phyloP scores from a whole-genome alignment of 1,140 invertebrate genomes.

The Kradibia gibbosae region DNA sequence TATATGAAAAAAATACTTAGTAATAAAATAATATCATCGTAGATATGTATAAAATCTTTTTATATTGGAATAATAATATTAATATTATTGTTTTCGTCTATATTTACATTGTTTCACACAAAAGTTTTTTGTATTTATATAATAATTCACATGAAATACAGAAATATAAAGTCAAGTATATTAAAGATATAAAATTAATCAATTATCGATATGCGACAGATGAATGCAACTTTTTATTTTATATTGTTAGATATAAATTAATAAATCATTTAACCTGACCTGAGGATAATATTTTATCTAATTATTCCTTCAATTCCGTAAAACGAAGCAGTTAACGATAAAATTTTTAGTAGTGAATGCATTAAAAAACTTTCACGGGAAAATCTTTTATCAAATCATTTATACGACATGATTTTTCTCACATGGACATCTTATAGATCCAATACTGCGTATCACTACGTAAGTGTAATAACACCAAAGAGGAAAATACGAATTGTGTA shows the following conservation, averaged over 20 bases:
- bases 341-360: neutral
- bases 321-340: neutral
- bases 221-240: neutral
- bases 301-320: neutral
- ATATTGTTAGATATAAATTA: neutral
- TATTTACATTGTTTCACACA: no score
- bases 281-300: neutral
- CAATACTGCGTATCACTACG: slow-evolving; percentile 12
- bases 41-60: no score
- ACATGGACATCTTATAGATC: neutral
- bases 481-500: slow-evolving; percentile 8
- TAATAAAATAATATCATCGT: no score
- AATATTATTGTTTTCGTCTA: no score
- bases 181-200: no score
- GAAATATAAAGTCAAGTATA: no score
- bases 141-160: no score
- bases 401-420: slow-evolving; percentile 6
- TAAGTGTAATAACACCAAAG: slow-evolving; percentile 32
- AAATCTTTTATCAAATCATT: slow-evolving; percentile 22
- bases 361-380: slow-evolving; percentile 1
- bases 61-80: no score
- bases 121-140: no score
- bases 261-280: neutral
- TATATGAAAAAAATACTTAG: no score
- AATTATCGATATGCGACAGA: no score